A percentile compares a stretch with the other conserved stretches of the same genome.
Evolutionary conservation across 2,113 vertebrate genomes (phyloP).

Genomic region (Typhlomys cinereus): DNA sequence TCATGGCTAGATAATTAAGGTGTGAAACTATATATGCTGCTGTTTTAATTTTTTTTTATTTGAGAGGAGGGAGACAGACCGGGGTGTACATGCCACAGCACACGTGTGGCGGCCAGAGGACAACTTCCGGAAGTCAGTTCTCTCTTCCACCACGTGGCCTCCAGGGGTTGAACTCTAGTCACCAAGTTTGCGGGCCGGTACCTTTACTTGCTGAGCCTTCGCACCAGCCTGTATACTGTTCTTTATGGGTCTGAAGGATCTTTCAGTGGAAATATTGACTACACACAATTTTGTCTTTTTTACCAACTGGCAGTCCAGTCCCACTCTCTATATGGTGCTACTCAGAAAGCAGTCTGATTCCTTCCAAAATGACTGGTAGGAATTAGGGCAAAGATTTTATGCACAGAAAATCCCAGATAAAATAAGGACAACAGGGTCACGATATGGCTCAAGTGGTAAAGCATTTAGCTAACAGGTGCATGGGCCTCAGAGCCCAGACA

Average conservation of each 20-base stretch:
- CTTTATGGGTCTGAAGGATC: not conserved
- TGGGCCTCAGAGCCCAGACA: not conserved
- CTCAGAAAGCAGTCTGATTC: not conserved
- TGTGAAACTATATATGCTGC: not conserved
- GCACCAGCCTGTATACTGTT: too few relatives aligned
- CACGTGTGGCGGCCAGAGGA: too few relatives aligned
- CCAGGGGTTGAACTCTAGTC: too few relatives aligned
- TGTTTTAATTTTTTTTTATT: too few relatives aligned
- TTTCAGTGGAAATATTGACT: not conserved
- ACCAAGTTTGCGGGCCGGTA: too few relatives aligned
- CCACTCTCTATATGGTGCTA: not conserved
- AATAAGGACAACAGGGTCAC: not conserved
- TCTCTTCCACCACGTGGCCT: too few relatives aligned
- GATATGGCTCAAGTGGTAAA: not conserved
- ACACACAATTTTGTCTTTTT: not conserved
- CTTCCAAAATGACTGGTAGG: slow-evolving; percentile 15
- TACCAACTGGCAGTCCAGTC: not conserved
- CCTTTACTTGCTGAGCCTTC: too few relatives aligned
- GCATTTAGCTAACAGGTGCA: not conserved
- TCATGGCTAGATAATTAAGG: slow-evolving; percentile 31
- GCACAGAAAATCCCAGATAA: not conserved
- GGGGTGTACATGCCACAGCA: too few relatives aligned
- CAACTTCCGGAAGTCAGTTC: too few relatives aligned
- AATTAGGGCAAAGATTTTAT: slow-evolving; percentile 23
- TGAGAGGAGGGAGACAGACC: too few relatives aligned